Conservation (phyloP, 1,140 invertebrate genomes). For the Harlomillsia oculata region DNA sequence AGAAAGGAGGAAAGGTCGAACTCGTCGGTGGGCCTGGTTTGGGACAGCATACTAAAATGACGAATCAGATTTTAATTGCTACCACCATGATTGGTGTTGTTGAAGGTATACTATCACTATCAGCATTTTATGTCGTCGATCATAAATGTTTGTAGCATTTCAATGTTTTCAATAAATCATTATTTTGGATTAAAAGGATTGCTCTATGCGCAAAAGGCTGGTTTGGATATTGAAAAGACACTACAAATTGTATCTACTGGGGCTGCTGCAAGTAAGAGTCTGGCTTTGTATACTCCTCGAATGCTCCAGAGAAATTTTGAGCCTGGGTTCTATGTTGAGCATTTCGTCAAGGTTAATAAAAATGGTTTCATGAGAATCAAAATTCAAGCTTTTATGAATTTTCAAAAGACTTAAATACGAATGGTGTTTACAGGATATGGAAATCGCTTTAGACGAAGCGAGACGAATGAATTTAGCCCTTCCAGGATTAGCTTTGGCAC, state of each 20-base stretch:
- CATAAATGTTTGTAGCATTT: neutral
- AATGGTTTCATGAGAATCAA: too few species aligned
- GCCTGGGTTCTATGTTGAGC: slow-evolving; percentile 23
- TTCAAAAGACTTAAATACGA: neutral
- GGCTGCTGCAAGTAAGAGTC: slow-evolving; percentile 22
- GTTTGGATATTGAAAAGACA: slow-evolving; percentile 18
- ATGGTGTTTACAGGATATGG: slow-evolving; percentile 16
- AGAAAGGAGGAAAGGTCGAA: slow-evolving; percentile 22
- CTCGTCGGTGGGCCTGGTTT: slow-evolving; percentile 8
- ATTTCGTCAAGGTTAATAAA: slow-evolving; percentile 23
- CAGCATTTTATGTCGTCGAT: neutral
- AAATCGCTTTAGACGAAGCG: slow-evolving; percentile 23
- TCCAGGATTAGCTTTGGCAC: slow-evolving; percentile 17
- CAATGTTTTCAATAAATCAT: neutral
- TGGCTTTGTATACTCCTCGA: slow-evolving; percentile 10
- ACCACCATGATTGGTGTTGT: slow-evolving; percentile 19
- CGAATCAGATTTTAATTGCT: slow-evolving; percentile 23
- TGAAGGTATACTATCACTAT: slow-evolving; percentile 4
- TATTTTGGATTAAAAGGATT: neutral
- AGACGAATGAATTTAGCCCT: slow-evolving; percentile 15
- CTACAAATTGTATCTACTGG: slow-evolving; percentile 11
- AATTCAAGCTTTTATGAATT: neutral
- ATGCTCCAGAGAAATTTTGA: slow-evolving; percentile 22
- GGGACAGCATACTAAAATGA: slow-evolving; percentile 25
- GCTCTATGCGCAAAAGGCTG: slow-evolving; percentile 19